Base-by-base conservation (phyloP, 2,113 vertebrate genomes). In the Synodontis membranacea region DNA sequence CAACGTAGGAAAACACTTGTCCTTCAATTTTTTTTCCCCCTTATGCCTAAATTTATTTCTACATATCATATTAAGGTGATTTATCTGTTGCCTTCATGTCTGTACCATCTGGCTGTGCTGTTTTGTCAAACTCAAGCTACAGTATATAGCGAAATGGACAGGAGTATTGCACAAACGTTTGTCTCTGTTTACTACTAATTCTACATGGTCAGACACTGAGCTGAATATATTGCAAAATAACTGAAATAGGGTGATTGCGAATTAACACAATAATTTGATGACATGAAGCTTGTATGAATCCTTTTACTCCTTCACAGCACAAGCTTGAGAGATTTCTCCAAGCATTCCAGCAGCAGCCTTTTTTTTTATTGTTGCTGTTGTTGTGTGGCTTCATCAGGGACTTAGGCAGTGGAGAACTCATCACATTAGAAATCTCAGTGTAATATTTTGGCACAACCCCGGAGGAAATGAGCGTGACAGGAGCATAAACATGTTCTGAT, bases 401-500 rank as follows among this genome's bases (percentile, higher is more conserved):
- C 48, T 39, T 58, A 25, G 78, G 80, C 48, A 12, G 37, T 86
- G 42, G n/a, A 84, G 42, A 72, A 44, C 60, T 89, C 85, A 88
- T 90, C 88, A 89, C 90, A 82, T 34, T 60, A 87, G 86, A 83
- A 92, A 93, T 93, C 93, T 91, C 91, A 89, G 86, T 90, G 91
- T 89, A 84, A 89, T 91, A 92, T 92, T 92, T 92, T 92, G 88
- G 91, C 86, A 83, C 87, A 84, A 5, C 78, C 64, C 86, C 90
- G 87, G 92, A 90, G 91, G 90, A 93, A 94, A 92, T 87, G 60
- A 91, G 92, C 88, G 90, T 84, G 86, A 37, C 88, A 79, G 88
- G 91, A 91, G 93, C 90, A 91, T 90, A 91, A 91, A 92, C 91
- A 91, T 91, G 91, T 93, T 93, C 89, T 91, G 91, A 93, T 93